These are phyloP conservation scores for Bovichtus variegatus DNA, from an alignment of 2,797 vertebrate genomes.

Conservation along the genomic window DNA sequence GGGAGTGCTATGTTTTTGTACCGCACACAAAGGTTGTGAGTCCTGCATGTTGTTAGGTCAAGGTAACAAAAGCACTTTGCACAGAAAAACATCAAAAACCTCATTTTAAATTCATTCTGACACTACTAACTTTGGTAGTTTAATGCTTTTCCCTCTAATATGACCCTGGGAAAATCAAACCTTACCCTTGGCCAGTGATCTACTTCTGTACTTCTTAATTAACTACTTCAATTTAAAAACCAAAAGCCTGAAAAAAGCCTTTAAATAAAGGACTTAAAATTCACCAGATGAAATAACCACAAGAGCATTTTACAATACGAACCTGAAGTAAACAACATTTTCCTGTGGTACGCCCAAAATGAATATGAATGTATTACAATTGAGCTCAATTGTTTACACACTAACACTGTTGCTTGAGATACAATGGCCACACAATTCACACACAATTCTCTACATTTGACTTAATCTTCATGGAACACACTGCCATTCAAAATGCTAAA, in stretches of 20 bases:
- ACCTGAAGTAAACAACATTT: not conserved
- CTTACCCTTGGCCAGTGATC: not conserved
- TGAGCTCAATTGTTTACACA: no score
- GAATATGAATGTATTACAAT: no score
- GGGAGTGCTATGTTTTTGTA: not conserved
- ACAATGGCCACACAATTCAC: no score
- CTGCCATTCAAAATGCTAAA: no score
- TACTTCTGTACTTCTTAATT: not conserved
- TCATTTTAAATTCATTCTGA: not conserved
- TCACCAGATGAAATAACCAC: not conserved
- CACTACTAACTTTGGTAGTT: not conserved
- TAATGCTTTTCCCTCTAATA: not conserved
- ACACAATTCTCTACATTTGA: no score
- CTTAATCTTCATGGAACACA: no score
- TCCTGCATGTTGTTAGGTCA: not conserved
- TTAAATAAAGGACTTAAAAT: conserved; percentile 1
- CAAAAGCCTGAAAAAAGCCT: not conserved
- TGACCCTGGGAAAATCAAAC: not conserved
- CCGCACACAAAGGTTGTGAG: not conserved
- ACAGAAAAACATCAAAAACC: not conserved
- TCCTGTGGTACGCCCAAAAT: no score
- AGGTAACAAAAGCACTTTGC: not conserved
- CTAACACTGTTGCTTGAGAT: no score
- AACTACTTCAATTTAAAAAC: not conserved
- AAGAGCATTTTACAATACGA: not conserved